A percentile compares a stretch with the other conserved stretches of the same genome.
phyloP scores from a whole-genome alignment of 2,888 invertebrate species.

The Cynaeus angustus region DNA sequence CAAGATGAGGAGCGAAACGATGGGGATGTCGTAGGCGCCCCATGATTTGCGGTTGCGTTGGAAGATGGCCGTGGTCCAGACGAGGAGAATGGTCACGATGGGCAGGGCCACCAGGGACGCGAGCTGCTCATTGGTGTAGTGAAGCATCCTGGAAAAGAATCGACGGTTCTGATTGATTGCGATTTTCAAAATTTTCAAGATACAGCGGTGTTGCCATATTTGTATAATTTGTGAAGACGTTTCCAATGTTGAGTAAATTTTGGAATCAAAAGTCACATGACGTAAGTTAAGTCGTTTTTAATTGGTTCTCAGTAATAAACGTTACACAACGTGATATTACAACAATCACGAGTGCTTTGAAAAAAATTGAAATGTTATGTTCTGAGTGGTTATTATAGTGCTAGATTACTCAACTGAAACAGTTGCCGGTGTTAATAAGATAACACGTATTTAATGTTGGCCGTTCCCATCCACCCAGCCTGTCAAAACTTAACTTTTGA shows the following conservation, averaged over 20 bases:
- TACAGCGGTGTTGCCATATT: too few relatives aligned
- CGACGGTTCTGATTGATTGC: too few relatives aligned
- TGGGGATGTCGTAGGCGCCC: conserved; percentile 74
- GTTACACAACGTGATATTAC: conserved; percentile 20
- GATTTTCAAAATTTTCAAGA: too few relatives aligned
- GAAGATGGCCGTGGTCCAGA: conserved; percentile 73
- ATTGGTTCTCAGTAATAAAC: background rate
- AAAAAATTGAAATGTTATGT: conserved; percentile 23
- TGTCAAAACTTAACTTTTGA: too few relatives aligned
- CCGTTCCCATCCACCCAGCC: background rate
- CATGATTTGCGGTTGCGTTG: conserved; percentile 73
- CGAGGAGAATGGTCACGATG: conserved; percentile 70
- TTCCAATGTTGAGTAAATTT: too few relatives aligned
- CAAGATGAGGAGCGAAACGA: conserved; percentile 70
- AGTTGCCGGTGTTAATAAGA: conserved; percentile 3
- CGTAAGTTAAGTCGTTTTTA: conserved; percentile 16
- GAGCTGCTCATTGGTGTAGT: conserved; percentile 67
- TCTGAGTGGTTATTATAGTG: conserved; percentile 16
- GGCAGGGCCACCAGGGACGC: conserved; percentile 71
- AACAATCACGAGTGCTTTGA: conserved; percentile 16
- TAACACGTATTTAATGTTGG: background rate
- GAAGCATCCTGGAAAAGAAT: conserved; percentile 60
- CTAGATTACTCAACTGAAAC: conserved; percentile 19
- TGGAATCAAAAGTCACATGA: too few relatives aligned
- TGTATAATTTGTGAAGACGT: too few relatives aligned